Evolutionary conservation across 2,888 invertebrate genomes (phyloP), one percentile per base, ranked within the genome.

Genomic region (Creontiades dilutus): DNA sequence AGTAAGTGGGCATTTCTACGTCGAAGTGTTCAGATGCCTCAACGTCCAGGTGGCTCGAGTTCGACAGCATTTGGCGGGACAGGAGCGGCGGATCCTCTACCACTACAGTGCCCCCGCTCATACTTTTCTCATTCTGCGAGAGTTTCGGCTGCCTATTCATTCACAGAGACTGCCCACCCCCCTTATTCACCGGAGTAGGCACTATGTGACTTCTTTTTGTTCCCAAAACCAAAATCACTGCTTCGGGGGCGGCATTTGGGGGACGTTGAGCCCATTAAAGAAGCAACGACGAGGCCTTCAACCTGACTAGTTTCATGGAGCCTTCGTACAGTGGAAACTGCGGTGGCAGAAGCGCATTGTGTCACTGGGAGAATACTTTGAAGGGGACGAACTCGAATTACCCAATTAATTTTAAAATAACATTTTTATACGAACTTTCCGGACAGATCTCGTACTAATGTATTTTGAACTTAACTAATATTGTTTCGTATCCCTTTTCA

Each of bases 21-120:
- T 68, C 68, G 68, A 68, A 68, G 68, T 23, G 68, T n/a, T 68
- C 68, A 68, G 68, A 68, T 9, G 68, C 68, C 68, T 68, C 68
- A 68, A 68, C 7, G 68, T n/a, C 16, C 16, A n/a, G 16, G 23
- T 68, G n/a, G 23, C 68, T 68, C 19, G 68, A 68, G 68, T 68
- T 68, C 19, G 7, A n/a, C 16, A 12, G 48, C 9, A 48, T 48
- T 48, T 48, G 48, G 48, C 48, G 13, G 13, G 48, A 48, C 9
- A 11, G 48, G 13, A 13, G 7, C 68, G 68, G 23, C 9, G 68
- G 68, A 23, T 23, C 68, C 68, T 68, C 68, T n/a, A 19, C 68
- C 68, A 68, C 23, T 9, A 68, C 16, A 68, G 23, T 68, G 68
- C 68, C 23, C 68, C 68, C 7, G n/a, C n/a, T 9, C 68, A n/a